Base-by-base conservation (phyloP, 2,113 vertebrate genomes). In the Epinephelus cyanopodus region DNA sequence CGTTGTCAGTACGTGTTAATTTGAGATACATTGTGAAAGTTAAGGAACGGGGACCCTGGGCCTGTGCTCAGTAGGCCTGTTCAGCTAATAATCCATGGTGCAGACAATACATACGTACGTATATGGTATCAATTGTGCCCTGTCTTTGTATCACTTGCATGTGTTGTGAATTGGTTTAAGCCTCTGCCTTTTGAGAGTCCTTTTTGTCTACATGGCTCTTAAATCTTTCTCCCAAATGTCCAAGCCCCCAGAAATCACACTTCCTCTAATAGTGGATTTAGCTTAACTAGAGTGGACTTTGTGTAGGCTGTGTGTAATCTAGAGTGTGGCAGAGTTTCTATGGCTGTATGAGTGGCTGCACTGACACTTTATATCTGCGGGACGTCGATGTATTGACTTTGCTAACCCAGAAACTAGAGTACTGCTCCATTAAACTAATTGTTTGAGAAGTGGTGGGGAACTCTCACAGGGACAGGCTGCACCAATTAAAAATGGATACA, bases 391-490 rank as follows among this genome's bases (percentile, higher is more conserved):
- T 89, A 94, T 93, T 90, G 93, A 92, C 82, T 90, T 87, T 81
- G 78, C 86, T 85, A 87, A 91, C 86, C 91, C 86, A 89, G 88
- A 93, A 92, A 84, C 48, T 27, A 67, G 54, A 86, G 90, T 77
- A 72, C 92, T 84, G 92, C 82, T 92, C 90, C 93, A 94, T 93
- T 94, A 92, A 91, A 92, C 91, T 89, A 91, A 93, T 88, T 91
- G 90, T 91, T 91, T 83, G 86, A 89, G 74, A 90, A 92, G 89
- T 91, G 89, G 74, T 70, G 80, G 65, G 82, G 77, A 86, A 75
- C 86, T 77, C 87, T 90, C 74, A 81, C 25, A 90, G 84, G 42
- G 86, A 74, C 83, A 76, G 68, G 54, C 84, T 48, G 7, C 80
- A 73, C 45, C 89, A 87, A 92, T 94, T 94, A 92, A 85, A 90